A percentile compares a stretch with the other conserved stretches of the same genome.
These are phyloP conservation scores for Hyles lineata DNA, from an alignment of 2,888 invertebrate genomes.

Conservation along the genomic window DNA sequence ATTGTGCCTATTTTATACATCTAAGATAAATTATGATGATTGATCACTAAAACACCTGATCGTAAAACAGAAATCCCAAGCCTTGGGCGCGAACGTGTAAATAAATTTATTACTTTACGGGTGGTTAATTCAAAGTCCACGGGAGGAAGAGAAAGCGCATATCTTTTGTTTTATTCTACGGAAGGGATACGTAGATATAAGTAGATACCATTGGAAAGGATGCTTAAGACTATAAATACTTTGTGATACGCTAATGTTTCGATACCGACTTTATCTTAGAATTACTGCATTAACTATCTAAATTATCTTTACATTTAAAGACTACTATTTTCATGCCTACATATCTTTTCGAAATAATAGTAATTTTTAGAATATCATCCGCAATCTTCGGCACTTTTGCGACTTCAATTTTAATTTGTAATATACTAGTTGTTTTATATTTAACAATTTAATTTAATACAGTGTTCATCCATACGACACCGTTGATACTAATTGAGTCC, in stretches of 20 bases:
- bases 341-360: too few relatives aligned
- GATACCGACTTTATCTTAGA: not conserved
- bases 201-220: slow-evolving; percentile 7
- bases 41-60: slow-evolving; percentile 12
- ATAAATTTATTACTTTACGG: slow-evolving; percentile 20
- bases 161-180: slow-evolving; percentile 11
- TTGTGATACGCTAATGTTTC: too few relatives aligned
- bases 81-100: slow-evolving; percentile 10
- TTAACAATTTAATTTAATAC: too few relatives aligned
- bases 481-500: not conserved
- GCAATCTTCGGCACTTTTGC: too few relatives aligned
- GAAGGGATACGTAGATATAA: slow-evolving; percentile 21
- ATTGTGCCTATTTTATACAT: not conserved
- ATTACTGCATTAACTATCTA: not conserved
- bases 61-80: slow-evolving; percentile 9
- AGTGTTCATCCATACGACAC: not conserved
- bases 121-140: slow-evolving; percentile 7
- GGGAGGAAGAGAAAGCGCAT: slow-evolving; percentile 25
- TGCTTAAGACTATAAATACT: slow-evolving; percentile 6
- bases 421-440: too few relatives aligned
- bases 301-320: not conserved
- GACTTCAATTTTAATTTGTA: too few relatives aligned
- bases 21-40: slow-evolving; percentile 14
- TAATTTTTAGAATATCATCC: too few relatives aligned
- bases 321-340: not conserved